Evolutionary conservation across 2,797 vertebrate species (phyloP), one percentile per base, ranked within the genome.

Genomic region (Pogonophryne albipinna): DNA sequence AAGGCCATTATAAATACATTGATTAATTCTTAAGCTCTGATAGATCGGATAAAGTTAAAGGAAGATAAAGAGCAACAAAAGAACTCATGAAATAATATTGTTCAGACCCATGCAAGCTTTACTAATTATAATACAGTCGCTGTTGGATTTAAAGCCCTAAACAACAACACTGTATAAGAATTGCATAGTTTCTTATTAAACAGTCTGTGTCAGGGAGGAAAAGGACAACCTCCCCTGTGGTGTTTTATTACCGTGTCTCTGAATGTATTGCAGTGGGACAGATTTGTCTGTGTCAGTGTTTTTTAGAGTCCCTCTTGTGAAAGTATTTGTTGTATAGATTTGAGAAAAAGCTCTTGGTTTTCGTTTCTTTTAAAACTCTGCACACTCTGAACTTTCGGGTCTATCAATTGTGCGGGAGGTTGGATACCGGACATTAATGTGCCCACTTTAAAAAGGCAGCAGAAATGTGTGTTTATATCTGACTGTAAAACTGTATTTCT

Each of bases 1-100:
- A 75, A 91, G 88, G 93, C 91, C 92, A 91, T 94, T 94, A 94
- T 92, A 91, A 92, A 93, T 92, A 90, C 87, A 93, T 86, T 94
- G 93, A 95, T 95, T 94, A 91, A 93, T 93, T 94, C 88, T 87
- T 86, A 86, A 92, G 89, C 90, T 90, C 87, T 93, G 93, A 93
- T 88, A 87, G 94, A 92, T 93, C 90, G 85, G 82, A 64, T 78
- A 86, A 89, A 91, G 90, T 91, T 93, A 90, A 38, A 91, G 79
- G 66, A 85, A 89, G 84, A 91, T 70, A 73, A 85, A 74, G 82
- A 81, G 75, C 76, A 87, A 77, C 79, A 71, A 82, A 88, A 86
- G 63, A 86, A 89, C 68, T 82, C 6, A 2, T 58, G 59, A 78
- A 78, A 85, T 80, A 84, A 71, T 69, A 69, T 69, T 71, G 84